Evolutionary conservation across 64 coral and sea anemone species (phyloP).

Genomic region (Hydrozoanthus tunicans): DNA sequence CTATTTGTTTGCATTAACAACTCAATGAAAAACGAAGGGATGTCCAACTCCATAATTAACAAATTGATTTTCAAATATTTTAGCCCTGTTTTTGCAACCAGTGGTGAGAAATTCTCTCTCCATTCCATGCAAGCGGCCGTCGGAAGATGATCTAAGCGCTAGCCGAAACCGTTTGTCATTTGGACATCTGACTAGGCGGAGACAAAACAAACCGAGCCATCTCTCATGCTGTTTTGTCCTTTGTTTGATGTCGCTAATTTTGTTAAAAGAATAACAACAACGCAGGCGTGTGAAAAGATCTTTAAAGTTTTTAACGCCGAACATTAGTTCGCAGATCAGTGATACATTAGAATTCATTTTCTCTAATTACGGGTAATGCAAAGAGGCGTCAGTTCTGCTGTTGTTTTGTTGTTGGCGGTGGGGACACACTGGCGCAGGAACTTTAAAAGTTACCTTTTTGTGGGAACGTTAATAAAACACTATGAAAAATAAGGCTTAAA

Average conservation of each 20-base stretch:
- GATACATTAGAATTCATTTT: neutral
- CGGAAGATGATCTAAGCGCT: neutral
- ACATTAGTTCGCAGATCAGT: neutral
- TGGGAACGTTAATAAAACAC: neutral
- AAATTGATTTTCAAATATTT: neutral
- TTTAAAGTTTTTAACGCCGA: slow-evolving; percentile 22
- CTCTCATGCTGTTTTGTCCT: slow-evolving; percentile 12
- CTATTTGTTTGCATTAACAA: slow-evolving; percentile 20
- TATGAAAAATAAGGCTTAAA: neutral
- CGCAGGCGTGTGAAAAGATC: slow-evolving; percentile 35
- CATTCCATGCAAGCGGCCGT: neutral
- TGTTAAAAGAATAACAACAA: slow-evolving; percentile 54
- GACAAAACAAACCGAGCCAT: slow-evolving; percentile 30
- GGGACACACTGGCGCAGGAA: neutral
- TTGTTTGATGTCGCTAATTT: slow-evolving; percentile 42
- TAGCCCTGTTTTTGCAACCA: neutral
- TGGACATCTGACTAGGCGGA: neutral
- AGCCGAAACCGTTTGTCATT: slow-evolving; percentile 36
- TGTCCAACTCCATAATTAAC: slow-evolving; percentile 3
- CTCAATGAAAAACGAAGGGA: slow-evolving; percentile 13
- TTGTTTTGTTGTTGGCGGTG: neutral
- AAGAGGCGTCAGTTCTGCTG: neutral
- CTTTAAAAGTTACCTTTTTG: neutral
- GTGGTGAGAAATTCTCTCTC: neutral
- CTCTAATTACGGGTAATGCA: neutral